Evolutionary conservation across 2,797 vertebrate species (phyloP).

Genomic region (Peromyscus nudipes): DNA sequence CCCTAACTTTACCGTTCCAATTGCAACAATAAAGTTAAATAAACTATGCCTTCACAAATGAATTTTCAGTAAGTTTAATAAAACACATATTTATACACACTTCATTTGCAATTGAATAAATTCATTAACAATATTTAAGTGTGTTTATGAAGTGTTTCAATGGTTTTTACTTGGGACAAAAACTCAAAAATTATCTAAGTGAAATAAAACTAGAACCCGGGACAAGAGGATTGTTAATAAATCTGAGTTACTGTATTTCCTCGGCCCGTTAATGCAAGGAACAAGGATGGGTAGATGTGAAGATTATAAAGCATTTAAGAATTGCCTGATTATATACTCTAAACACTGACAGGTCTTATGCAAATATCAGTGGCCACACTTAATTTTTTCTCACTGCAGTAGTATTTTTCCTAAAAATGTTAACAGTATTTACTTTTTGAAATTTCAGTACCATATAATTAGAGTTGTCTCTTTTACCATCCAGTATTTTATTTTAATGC

Average conservation of each 20-base stretch:
- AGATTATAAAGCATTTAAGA: conserved; percentile 2
- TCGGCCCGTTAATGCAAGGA: not conserved
- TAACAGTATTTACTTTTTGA: not conserved
- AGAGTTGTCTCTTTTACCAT: not conserved
- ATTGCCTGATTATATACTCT: not conserved
- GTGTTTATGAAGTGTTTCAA: not conserved
- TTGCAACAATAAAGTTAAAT: not conserved
- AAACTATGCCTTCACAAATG: not conserved
- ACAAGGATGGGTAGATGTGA: not conserved
- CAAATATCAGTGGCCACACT: not conserved
- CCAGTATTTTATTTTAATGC: not conserved
- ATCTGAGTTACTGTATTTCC: not conserved
- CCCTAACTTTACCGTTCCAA: not conserved
- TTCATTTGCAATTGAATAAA: conserved; percentile 21
- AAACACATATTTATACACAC: not conserved
- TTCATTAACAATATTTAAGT: not conserved
- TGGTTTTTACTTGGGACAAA: not conserved
- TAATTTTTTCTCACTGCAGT: not conserved
- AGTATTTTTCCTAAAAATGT: not conserved
- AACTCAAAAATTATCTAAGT: conserved; percentile 19
- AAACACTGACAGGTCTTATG: not conserved
- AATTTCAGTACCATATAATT: not conserved
- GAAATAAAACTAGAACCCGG: conserved; percentile 3
- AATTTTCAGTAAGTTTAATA: not conserved
- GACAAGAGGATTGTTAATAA: not conserved